Evolutionary conservation across 2,888 invertebrate genomes (phyloP).

Genomic region (Acanthosepion lycidas): DNA sequence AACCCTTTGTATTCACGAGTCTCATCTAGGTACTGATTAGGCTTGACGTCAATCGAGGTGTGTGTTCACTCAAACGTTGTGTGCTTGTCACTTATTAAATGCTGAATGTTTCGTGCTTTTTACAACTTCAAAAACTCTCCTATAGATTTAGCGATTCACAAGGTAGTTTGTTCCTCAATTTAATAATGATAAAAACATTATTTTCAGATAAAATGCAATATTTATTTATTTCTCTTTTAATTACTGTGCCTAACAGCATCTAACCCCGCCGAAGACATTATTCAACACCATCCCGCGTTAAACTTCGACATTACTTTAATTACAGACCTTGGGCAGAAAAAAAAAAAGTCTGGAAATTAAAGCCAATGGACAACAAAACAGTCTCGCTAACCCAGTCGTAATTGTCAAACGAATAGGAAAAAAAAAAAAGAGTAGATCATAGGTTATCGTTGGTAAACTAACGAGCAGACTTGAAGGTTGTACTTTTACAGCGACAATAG

Average conservation of each 20-base stretch:
- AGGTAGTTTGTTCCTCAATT: no score
- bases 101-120: no score
- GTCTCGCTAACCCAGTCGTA: background rate
- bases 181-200: no score
- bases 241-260: background rate
- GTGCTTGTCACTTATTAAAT: no score
- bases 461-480: background rate
- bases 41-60: no score
- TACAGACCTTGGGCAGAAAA: background rate
- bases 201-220: no score
- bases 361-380: background rate
- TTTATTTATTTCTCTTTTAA: background rate
- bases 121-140: no score
- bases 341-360: background rate
- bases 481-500: background rate
- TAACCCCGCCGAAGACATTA: background rate
- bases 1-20: no score
- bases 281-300: background rate
- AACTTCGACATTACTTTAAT: background rate
- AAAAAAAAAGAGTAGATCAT: background rate
- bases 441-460: constrained; percentile 33
- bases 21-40: no score
- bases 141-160: no score
- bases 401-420: background rate
- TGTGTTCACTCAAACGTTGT: no score